Evolutionary conservation across 2,113 vertebrate species (phyloP).

Genomic region (Sus scrofa): T2T-Sscrofa CM000818.6:132951501-132952000

Average conservation of each 20-base stretch:
- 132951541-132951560: accelerated
- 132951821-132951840: neutral
- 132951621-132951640: accelerated
- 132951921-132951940: neutral
- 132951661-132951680: accelerated
- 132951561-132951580: neutral
- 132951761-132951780: accelerated
- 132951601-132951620: accelerated
- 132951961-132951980: neutral
- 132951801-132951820: accelerated
- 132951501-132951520: neutral
- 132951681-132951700: accelerated
- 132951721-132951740: neutral
- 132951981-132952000: neutral
- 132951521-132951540: neutral
- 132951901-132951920: neutral
- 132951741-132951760: accelerated
- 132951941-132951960: neutral
- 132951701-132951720: neutral
- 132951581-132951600: neutral
- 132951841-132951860: neutral
- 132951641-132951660: neutral
- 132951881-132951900: neutral
- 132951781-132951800: accelerated
- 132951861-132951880: neutral